phyloP scores from a whole-genome alignment of 1,140 invertebrate species.

The Microplitis demolitor region DNA sequence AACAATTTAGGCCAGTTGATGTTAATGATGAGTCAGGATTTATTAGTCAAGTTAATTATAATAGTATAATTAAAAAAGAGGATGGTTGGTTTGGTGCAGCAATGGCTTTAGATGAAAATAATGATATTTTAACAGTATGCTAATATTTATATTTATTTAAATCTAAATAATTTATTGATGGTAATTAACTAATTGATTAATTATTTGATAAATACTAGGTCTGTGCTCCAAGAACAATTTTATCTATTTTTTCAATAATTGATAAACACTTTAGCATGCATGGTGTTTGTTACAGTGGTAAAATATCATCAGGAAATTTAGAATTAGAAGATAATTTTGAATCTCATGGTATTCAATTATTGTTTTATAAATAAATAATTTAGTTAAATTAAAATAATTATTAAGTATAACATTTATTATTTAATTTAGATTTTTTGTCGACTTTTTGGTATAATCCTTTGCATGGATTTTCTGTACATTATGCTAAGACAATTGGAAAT shows the following conservation, averaged over 20 bases:
- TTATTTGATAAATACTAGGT: conserved; percentile 30
- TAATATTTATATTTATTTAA: neutral
- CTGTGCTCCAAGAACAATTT: conserved; percentile 40
- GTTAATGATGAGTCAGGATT: conserved; percentile 22
- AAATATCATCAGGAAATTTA: conserved; percentile 16
- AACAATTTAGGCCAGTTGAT: conserved; percentile 4
- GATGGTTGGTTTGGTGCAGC: conserved; percentile 43
- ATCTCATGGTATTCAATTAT: conserved; percentile 25
- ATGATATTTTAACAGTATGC: conserved; percentile 35
- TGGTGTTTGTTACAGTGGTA: conserved; percentile 40
- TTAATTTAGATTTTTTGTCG: conserved; percentile 32
- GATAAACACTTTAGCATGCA: conserved; percentile 34
- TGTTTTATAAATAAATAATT: too few relatives aligned
- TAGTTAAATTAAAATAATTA: too few relatives aligned
- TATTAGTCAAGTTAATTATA: conserved; percentile 4
- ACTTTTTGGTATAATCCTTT: conserved; percentile 39
- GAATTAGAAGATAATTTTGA: conserved; percentile 26
- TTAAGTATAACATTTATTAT: too few relatives aligned
- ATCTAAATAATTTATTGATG: too few relatives aligned
- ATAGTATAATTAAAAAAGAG: conserved; percentile 24
- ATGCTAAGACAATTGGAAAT: neutral
- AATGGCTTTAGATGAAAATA: conserved; percentile 31
- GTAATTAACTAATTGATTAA: too few relatives aligned
- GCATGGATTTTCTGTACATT: conserved; percentile 41
- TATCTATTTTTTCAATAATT: conserved; percentile 26